These are phyloP conservation scores for Thaleichthys pacificus DNA, from an alignment of 2,797 vertebrate genomes.

Conservation along the genomic window DNA sequence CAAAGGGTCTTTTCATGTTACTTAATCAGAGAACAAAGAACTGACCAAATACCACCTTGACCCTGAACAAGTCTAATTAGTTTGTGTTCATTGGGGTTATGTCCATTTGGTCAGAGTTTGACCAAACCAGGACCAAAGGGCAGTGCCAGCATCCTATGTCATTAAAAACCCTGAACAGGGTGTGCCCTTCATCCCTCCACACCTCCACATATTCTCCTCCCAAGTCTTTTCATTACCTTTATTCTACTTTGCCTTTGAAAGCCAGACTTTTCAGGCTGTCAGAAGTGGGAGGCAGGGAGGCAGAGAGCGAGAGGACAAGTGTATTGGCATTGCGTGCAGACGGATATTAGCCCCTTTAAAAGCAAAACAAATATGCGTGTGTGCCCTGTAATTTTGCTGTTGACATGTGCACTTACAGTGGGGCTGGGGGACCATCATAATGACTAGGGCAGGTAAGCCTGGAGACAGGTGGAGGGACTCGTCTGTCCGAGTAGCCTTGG, in stretches of 20 bases:
- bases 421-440: conserved; percentile 68
- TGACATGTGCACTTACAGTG: conserved; percentile 76
- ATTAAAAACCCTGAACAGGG: conserved; percentile 34
- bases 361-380: conserved; percentile 72
- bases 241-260: conserved; percentile 5
- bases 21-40: conserved; percentile 46
- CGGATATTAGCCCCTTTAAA: conserved; percentile 66
- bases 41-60: conserved; percentile 28
- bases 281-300: conserved; percentile 20
- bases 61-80: conserved; percentile 10
- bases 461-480: conserved; percentile 72
- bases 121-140: conserved; percentile 34
- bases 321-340: conserved; percentile 65
- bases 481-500: conserved; percentile 59
- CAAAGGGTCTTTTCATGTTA: conserved; percentile 23
- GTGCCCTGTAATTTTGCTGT: conserved; percentile 71
- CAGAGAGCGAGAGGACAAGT: conserved; percentile 38
- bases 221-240: conserved; percentile 55
- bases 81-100: conserved; percentile 38
- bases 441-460: conserved; percentile 68
- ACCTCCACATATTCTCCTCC: conserved; percentile 3
- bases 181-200: conserved; percentile 38
- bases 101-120: conserved; percentile 13
- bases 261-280: conserved; percentile 36
- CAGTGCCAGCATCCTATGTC: conserved; percentile 38